Percentiles rank a stretch among this genome's conserved stretches.
Conservation (phyloP, 2,797 vertebrate genomes). For the Sebastolobus alascanus region DNA sequence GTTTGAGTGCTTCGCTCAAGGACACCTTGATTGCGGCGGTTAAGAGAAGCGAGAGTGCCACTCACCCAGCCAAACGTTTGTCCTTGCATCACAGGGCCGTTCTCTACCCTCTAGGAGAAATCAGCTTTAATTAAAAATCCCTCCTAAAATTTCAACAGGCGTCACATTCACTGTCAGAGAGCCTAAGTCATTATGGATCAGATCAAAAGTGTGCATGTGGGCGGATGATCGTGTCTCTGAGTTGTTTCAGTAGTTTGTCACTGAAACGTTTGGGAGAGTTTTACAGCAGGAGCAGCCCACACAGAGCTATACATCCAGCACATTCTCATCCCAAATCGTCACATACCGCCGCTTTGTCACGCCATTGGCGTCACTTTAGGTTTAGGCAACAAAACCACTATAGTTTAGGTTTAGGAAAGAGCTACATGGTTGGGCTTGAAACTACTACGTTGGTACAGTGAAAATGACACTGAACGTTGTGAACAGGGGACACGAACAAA, state of each 20-base stretch:
- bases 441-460: not conserved
- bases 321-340: not conserved
- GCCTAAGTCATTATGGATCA: constrained; percentile 43
- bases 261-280: constrained; percentile 24
- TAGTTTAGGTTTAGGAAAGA: not conserved
- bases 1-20: constrained; percentile 44
- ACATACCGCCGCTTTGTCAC: not conserved
- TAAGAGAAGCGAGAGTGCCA: constrained; percentile 34
- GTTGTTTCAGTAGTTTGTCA: constrained; percentile 14
- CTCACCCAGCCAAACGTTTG: constrained; percentile 52
- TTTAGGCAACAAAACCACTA: not conserved
- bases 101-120: constrained; percentile 42
- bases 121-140: constrained; percentile 68
- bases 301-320: not conserved
- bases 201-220: constrained; percentile 35
- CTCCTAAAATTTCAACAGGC: constrained; percentile 38
- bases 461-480: not conserved
- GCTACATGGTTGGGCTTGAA: not conserved
- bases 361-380: not conserved
- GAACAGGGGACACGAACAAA: not conserved
- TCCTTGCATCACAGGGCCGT: constrained; percentile 49
- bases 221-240: constrained; percentile 19
- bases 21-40: constrained; percentile 45
- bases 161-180: constrained; percentile 39
- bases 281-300: constrained; percentile 2